Evolutionary conservation across 2,113 vertebrate genomes (phyloP).

Genomic region (Acrocephalus kingi): DNA sequence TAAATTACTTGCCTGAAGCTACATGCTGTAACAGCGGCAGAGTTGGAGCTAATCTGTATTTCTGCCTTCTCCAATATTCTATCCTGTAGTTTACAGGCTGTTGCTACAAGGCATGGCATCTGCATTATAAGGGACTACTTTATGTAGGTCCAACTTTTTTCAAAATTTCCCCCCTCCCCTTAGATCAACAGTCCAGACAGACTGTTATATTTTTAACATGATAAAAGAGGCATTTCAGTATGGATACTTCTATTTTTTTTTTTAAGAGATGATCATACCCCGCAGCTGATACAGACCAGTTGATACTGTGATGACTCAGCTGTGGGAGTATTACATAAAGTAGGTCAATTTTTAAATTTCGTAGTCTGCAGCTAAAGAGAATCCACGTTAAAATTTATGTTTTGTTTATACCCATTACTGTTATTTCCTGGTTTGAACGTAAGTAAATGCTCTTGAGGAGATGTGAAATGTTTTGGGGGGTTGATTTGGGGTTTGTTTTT

Average conservation of each 20-base stretch:
- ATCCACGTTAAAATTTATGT: not conserved
- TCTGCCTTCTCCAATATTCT: not conserved
- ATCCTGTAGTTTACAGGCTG: not conserved
- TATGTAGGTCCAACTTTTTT: not conserved
- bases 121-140: not conserved
- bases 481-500: not conserved
- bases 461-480: not conserved
- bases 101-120: not conserved
- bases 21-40: not conserved
- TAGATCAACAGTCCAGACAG: not conserved
- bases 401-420: not conserved
- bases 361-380: not conserved
- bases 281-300: slow-evolving; percentile 26
- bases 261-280: not conserved
- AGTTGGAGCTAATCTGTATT: slow-evolving; percentile 23
- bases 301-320: slow-evolving; percentile 54
- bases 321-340: slow-evolving; percentile 55
- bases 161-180: not conserved
- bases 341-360: slow-evolving; percentile 42
- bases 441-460: not conserved
- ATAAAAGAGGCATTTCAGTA: not conserved
- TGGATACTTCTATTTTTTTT: not conserved
- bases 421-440: not conserved
- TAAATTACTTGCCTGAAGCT: slow-evolving; percentile 46
- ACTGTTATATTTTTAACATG: not conserved